phyloP scores from a whole-genome alignment of 23 tunicate genomes.

The Halocynthia aurantium region DNA sequence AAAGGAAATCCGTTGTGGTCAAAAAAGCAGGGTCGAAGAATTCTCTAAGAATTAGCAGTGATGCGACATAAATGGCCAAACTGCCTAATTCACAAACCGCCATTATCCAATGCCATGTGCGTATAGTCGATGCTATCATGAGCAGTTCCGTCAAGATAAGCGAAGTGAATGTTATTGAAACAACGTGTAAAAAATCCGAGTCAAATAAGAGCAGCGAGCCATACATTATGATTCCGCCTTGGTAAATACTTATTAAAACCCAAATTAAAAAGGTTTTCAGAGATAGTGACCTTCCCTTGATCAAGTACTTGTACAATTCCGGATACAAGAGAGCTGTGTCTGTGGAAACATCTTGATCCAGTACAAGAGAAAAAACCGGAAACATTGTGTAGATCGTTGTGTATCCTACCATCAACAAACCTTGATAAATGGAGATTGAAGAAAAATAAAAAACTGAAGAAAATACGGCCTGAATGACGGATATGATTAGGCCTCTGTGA shows the following conservation, averaged over 20 bases:
- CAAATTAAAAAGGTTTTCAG: conserved; percentile 82
- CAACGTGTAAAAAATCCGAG: conserved; percentile 61
- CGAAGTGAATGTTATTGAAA: conserved; percentile 86
- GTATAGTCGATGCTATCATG: conserved; percentile 88
- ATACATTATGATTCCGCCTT: conserved; percentile 90
- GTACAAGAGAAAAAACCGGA: conserved; percentile 91
- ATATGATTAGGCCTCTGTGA: conserved; percentile 88
- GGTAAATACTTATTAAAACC: conserved; percentile 70
- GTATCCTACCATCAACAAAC: conserved; percentile 89
- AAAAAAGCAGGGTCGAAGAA: conserved; percentile 73
- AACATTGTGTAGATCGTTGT: conserved; percentile 92
- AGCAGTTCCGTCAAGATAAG: conserved; percentile 80
- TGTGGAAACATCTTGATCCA: conserved; percentile 78
- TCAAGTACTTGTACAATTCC: conserved; percentile 71
- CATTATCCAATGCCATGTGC: conserved; percentile 97
- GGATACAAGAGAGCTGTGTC: conserved; percentile 68
- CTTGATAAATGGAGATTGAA: conserved; percentile 86
- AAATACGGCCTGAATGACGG: conserved; percentile 94
- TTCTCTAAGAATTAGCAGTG: conserved; percentile 46
- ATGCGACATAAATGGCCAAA: conserved; percentile 49
- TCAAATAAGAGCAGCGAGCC: conserved; percentile 81
- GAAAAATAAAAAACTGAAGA: conserved; percentile 93
- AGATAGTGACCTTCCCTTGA: conserved; percentile 80
- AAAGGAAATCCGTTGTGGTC: conserved; percentile 40
- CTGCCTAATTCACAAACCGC: conserved; percentile 46